phyloP scores from a whole-genome alignment of 2,113 vertebrate genomes.

The Nettapus auritus region DNA sequence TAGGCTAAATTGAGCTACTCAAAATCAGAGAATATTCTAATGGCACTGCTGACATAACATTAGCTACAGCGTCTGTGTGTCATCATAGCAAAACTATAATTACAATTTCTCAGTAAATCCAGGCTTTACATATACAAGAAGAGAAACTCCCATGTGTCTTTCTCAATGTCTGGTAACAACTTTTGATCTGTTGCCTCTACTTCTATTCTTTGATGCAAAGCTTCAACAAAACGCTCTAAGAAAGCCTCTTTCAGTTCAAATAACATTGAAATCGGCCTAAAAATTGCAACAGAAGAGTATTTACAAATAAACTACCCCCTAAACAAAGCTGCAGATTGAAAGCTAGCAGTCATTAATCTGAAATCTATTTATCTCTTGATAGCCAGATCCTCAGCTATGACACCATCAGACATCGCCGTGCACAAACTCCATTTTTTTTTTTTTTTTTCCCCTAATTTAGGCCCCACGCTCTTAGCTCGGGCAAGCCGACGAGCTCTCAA shows the following conservation, averaged over 20 bases:
- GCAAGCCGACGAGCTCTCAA: neutral
- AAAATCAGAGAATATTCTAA: conserved; percentile 41
- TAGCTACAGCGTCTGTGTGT: conserved; percentile 18
- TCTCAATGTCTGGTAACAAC: conserved; percentile 21
- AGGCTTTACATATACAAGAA: conserved; percentile 50
- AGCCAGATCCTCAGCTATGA: neutral
- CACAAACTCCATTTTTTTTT: neutral
- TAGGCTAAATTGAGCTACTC: conserved; percentile 27
- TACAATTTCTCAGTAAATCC: conserved; percentile 50
- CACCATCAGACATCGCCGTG: neutral
- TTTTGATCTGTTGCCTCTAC: conserved; percentile 50
- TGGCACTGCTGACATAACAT: conserved; percentile 56
- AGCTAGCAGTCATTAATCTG: neutral
- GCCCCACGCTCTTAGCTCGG: neutral
- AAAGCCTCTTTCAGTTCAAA: conserved; percentile 25
- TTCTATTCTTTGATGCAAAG: conserved; percentile 52
- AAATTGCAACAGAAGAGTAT: conserved; percentile 4
- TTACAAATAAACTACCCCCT: conserved; percentile 28
- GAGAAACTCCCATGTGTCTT: conserved; percentile 53
- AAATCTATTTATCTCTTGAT: neutral
- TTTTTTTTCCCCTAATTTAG: neutral
- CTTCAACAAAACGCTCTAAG: conserved; percentile 33
- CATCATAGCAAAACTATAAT: conserved; percentile 63
- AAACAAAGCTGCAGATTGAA: neutral
- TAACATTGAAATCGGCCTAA: conserved; percentile 10